Evolutionary conservation across 2,888 invertebrate genomes (phyloP), one percentile per base, ranked within the genome.

Genomic region (Noctua comes): DNA sequence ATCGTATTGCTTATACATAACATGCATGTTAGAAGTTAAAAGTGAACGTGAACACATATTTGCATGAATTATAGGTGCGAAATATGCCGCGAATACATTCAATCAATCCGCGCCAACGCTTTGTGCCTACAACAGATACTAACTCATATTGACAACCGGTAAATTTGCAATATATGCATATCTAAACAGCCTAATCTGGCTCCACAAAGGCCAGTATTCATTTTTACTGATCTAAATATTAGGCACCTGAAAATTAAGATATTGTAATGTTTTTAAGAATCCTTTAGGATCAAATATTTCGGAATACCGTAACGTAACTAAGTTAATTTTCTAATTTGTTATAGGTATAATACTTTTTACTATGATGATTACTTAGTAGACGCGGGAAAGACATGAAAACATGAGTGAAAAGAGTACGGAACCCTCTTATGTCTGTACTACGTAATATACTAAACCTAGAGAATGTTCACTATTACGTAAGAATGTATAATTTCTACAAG

Each of bases 31-130:
- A 21, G 7, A 65, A 40, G 48, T 62, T 27, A 54, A 40, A 80
- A 64, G 4, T 24, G 36, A 21, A 57, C 54, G n/a, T 65, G 18
- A 68, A 31, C 43, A 36, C 5, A n/a, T 57, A 18, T 24, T 6
- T 57, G 65, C 31, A 65, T n/a, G 21, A 18, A 21, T 46, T 68
- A 18, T 36, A 64, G 68, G 62, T 64, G 7, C 31, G 73, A 48
- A 64, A 80, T 68, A 71, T 59, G 73, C 73, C 36, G 57, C 74
- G 36, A 36, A 68, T 71, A 21, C 57, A 79, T 74, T 72, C 71
- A 84, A 82, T 79, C 82, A 74, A 79, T 71, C 48, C 31, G 18
- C 36, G 46, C 73, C 31, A 72, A 81, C 68, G 68, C 27, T 66
- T 73, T 54, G 51, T 46, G 18, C 46, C 27, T 57, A 27, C 46